Evolutionary conservation across 2,797 vertebrate species (phyloP).

Genomic region (Parauchenoglanis punctatus): DNA sequence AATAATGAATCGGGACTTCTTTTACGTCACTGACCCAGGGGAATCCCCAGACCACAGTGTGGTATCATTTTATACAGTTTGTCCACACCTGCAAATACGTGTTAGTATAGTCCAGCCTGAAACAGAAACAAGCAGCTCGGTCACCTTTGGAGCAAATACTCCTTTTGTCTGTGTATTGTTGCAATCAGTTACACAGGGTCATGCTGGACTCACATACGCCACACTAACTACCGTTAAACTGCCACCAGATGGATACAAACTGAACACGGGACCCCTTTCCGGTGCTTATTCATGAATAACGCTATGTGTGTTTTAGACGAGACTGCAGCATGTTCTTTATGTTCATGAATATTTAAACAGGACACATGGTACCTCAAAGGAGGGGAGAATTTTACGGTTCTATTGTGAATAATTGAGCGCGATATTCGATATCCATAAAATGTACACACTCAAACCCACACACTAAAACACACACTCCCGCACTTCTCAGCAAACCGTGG

Average conservation of each 20-base stretch:
- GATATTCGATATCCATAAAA: slow-evolving; percentile 37
- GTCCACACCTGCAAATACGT: neutral
- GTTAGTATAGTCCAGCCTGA: neutral
- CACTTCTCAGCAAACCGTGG: neutral
- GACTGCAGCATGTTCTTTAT: slow-evolving; percentile 53
- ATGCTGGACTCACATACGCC: slow-evolving; percentile 60
- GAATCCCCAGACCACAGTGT: neutral
- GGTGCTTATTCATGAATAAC: slow-evolving; percentile 55
- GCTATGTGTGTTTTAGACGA: slow-evolving; percentile 53
- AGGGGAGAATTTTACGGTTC: slow-evolving; percentile 1
- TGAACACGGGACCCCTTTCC: slow-evolving; percentile 71
- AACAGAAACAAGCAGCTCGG: neutral
- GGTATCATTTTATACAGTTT: neutral
- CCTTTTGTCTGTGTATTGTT: neutral
- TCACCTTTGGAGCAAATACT: neutral
- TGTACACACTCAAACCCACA: neutral
- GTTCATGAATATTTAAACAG: slow-evolving; percentile 74
- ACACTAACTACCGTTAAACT: slow-evolving; percentile 72
- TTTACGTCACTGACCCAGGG: neutral
- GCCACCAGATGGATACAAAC: slow-evolving; percentile 74
- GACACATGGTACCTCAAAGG: slow-evolving; percentile 66
- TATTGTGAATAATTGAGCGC: slow-evolving; percentile 35
- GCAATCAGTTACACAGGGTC: slow-evolving; percentile 73
- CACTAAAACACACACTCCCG: neutral
- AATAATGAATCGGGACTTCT: neutral